Conservation (phyloP, 2,797 vertebrate species). For the Halcyon chelicuti region DNA sequence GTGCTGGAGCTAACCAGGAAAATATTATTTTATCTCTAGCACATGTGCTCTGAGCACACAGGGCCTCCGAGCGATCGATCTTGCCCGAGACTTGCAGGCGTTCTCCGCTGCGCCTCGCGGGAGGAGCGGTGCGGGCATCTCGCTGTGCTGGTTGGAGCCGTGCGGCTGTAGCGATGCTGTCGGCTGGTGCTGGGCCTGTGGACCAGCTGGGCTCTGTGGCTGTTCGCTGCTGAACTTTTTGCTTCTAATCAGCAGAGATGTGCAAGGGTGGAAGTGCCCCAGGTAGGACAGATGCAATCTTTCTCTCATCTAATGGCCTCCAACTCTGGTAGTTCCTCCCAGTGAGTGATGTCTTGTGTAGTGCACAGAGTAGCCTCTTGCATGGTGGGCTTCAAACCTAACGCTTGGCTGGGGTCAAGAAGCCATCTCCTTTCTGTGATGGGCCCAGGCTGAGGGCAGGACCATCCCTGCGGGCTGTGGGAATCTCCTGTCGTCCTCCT, state of each 20-base stretch:
- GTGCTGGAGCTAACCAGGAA: background rate
- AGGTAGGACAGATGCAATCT: too few relatives aligned
- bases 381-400: background rate
- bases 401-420: background rate
- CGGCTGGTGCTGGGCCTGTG: background rate
- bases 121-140: background rate
- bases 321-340: background rate
- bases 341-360: background rate
- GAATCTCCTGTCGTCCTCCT: background rate
- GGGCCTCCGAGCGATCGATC: background rate
- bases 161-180: background rate
- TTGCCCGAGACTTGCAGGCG: background rate
- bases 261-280: background rate
- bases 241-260: background rate
- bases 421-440: background rate
- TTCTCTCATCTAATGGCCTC: background rate
- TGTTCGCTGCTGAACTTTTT: background rate
- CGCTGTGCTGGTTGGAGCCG: background rate
- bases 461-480: background rate
- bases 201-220: background rate
- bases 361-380: background rate
- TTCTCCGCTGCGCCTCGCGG: background rate
- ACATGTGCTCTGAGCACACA: background rate
- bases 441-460: background rate
- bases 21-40: conserved; percentile 20